phyloP scores from a whole-genome alignment of 1,140 invertebrate genomes.

The Rhizoglyphus robini region DNA sequence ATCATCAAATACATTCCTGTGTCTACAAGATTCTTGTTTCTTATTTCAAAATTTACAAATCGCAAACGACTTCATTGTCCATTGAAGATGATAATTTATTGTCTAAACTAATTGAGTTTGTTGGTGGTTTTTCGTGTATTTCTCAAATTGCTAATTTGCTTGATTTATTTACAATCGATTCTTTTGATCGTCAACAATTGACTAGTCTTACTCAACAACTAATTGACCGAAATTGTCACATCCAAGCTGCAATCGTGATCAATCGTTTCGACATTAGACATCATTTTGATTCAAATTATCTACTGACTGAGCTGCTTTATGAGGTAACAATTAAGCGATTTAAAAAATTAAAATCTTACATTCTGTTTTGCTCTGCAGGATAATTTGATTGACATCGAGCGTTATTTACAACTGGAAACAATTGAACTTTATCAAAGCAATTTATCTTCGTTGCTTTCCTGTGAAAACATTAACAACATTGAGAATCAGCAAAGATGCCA shows the following conservation, averaged over 20 bases:
- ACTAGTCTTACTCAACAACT: not conserved
- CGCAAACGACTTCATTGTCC: not conserved
- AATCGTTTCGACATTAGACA: not conserved
- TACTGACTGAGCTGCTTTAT: not conserved
- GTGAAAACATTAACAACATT: not conserved
- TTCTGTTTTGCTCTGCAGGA: too few relatives aligned
- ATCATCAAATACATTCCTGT: not conserved
- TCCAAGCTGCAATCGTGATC: not conserved
- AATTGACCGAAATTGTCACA: not conserved
- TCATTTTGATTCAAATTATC: constrained; percentile 4
- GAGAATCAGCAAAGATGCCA: not conserved
- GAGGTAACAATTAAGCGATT: not conserved
- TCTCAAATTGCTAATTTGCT: not conserved
- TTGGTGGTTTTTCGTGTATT: not conserved
- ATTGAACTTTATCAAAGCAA: not conserved
- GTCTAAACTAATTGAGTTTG: not conserved
- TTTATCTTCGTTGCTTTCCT: not conserved
- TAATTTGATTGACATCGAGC: not conserved
- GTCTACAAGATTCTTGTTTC: not conserved
- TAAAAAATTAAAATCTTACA: too few relatives aligned
- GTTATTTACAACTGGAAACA: not conserved
- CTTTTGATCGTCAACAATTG: not conserved
- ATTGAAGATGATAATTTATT: not conserved
- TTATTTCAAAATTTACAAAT: not conserved
- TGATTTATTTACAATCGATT: not conserved